phyloP scores from a whole-genome alignment of 2,113 vertebrate species.

The Alaudala cheleensis region DNA sequence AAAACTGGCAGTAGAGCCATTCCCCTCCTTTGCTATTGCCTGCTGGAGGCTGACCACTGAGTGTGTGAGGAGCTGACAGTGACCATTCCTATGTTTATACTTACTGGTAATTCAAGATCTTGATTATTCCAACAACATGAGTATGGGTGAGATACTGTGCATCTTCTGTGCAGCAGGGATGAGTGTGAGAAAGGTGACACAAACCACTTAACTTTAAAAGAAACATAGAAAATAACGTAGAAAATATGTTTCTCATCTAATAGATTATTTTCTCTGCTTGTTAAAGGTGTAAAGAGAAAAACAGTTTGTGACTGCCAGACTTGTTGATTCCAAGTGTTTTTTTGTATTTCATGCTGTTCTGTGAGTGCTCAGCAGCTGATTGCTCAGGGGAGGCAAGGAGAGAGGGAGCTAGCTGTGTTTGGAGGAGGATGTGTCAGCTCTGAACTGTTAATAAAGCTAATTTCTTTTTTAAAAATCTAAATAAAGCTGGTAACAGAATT shows the following conservation, averaged over 20 bases:
- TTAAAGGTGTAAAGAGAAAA: background rate
- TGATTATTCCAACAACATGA: background rate
- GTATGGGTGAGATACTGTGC: background rate
- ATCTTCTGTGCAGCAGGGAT: background rate
- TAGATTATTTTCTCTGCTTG: background rate
- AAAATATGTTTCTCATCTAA: background rate
- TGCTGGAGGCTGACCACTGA: background rate
- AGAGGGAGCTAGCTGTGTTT: background rate
- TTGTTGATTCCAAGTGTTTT: background rate
- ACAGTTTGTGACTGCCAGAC: background rate
- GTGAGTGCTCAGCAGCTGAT: background rate
- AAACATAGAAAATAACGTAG: accelerated
- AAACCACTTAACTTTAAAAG: background rate
- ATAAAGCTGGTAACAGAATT: background rate
- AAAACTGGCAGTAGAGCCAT: background rate
- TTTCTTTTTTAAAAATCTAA: background rate
- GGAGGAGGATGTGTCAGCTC: background rate
- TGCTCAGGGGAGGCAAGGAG: background rate
- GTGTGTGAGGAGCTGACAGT: background rate
- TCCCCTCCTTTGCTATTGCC: background rate
- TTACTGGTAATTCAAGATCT: background rate
- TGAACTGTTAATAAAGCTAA: background rate
- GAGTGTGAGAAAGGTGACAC: background rate
- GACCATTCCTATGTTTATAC: background rate
- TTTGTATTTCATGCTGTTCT: background rate